These are phyloP conservation scores for Cylloceria caligata DNA, from an alignment of 2,888 invertebrate genomes.

Conservation along the genomic window DNA sequence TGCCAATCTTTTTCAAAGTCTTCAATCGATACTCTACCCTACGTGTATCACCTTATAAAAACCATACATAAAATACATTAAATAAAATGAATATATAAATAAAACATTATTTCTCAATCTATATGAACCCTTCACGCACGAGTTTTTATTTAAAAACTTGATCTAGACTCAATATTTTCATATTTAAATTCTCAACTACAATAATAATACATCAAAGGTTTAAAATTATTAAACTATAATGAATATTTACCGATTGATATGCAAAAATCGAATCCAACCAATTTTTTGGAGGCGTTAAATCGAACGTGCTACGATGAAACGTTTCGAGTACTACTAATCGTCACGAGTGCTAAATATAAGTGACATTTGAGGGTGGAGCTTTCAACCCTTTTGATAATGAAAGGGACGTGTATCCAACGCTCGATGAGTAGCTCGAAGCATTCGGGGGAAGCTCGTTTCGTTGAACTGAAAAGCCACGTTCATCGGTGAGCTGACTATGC, in stretches of 20 bases:
- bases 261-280: not conserved
- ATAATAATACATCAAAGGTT: too few species aligned
- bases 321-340: conserved; percentile 10
- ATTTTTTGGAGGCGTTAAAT: not conserved
- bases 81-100: not conserved
- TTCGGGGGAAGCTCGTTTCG: conserved; percentile 45
- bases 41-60: not conserved
- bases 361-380: conserved; percentile 34
- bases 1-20: conserved; percentile 10
- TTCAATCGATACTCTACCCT: not conserved
- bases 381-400: conserved; percentile 43
- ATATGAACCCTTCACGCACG: not conserved
- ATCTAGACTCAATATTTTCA: not conserved
- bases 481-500: conserved; percentile 30
- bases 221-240: too few species aligned
- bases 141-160: not conserved
- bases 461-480: conserved; percentile 54
- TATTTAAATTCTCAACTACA: not conserved
- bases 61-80: not conserved
- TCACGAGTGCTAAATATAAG: conserved; percentile 4
- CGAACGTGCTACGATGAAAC: conserved; percentile 36
- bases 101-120: not conserved
- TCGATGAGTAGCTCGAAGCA: conserved; percentile 22
- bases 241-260: not conserved
- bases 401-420: conserved; percentile 27